These are phyloP conservation scores for Columba guinea DNA, from an alignment of 2,797 vertebrate species.

Conservation along the genomic window DNA sequence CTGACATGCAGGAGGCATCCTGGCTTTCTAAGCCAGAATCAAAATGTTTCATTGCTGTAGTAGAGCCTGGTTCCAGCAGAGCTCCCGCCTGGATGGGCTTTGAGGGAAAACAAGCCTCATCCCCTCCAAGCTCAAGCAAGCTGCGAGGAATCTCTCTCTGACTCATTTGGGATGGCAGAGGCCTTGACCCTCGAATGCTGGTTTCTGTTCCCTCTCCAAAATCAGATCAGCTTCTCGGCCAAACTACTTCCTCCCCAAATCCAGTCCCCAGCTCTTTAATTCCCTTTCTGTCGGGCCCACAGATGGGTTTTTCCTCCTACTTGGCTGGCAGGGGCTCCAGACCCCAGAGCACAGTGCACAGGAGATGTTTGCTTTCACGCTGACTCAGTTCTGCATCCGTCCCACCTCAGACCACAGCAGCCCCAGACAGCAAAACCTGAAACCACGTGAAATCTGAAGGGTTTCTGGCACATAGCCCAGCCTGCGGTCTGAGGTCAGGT, in stretches of 20 bases:
- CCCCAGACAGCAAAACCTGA: neutral
- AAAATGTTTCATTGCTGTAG: neutral
- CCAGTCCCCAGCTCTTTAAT: neutral
- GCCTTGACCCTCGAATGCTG: neutral
- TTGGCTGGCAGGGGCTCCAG: neutral
- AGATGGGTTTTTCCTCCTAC: constrained; percentile 26
- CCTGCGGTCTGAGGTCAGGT: neutral
- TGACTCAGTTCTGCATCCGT: neutral
- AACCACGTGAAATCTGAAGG: neutral
- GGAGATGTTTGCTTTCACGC: constrained; percentile 22
- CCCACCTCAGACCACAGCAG: constrained; percentile 8
- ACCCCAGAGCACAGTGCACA: accelerated
- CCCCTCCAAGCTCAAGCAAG: neutral
- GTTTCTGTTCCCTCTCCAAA: constrained; percentile 3
- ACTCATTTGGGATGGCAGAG: neutral
- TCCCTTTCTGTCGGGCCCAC: neutral
- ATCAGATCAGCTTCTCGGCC: constrained; percentile 11
- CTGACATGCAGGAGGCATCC: neutral
- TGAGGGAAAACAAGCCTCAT: neutral
- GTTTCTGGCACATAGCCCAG: neutral
- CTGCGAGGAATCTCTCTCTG: neutral
- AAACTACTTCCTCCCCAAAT: constrained; percentile 17
- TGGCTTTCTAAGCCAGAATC: neutral
- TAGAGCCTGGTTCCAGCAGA: neutral
- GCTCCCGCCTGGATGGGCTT: neutral